These are phyloP conservation scores for Odontesthes bonariensis DNA, from an alignment of 2,113 vertebrate genomes.

Conservation along the genomic window DNA sequence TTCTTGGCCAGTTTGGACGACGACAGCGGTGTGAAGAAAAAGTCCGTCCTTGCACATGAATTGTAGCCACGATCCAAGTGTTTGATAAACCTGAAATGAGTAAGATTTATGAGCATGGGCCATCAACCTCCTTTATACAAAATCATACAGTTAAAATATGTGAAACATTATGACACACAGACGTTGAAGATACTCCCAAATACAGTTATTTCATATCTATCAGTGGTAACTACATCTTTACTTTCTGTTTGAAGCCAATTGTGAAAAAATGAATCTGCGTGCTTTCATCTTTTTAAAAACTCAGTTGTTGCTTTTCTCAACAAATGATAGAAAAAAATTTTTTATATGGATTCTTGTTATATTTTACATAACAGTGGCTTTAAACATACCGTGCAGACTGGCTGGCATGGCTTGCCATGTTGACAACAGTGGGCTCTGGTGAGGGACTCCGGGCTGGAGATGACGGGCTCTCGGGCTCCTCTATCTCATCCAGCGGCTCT, in stretches of 20 bases:
- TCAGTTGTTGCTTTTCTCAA: no score
- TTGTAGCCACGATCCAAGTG: conserved; percentile 97
- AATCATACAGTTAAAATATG: no score
- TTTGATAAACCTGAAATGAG: conserved; percentile 91
- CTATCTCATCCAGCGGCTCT: conserved; percentile 92
- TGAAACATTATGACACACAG: no score
- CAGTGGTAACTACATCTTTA: no score
- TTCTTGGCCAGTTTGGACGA: conserved; percentile 98
- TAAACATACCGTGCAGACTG: conserved; percentile 91
- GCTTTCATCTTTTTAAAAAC: no score
- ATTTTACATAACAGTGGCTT: not conserved
- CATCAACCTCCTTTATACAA: not conserved
- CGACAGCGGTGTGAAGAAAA: conserved; percentile 95
- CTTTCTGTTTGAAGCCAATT: no score
- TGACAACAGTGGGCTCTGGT: conserved; percentile 92
- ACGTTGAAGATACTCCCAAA: no score
- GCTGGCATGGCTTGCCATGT: conserved; percentile 94
- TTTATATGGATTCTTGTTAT: not conserved
- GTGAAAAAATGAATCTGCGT: no score
- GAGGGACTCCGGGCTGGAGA: conserved; percentile 93
- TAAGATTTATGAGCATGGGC: not conserved
- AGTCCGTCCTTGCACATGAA: conserved; percentile 92
- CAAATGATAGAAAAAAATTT: no score
- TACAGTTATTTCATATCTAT: no score
- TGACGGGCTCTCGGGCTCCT: conserved; percentile 91